Evolutionary conservation across 1,140 invertebrate species (phyloP).

Genomic region (Parapsyche elsis): DNA sequence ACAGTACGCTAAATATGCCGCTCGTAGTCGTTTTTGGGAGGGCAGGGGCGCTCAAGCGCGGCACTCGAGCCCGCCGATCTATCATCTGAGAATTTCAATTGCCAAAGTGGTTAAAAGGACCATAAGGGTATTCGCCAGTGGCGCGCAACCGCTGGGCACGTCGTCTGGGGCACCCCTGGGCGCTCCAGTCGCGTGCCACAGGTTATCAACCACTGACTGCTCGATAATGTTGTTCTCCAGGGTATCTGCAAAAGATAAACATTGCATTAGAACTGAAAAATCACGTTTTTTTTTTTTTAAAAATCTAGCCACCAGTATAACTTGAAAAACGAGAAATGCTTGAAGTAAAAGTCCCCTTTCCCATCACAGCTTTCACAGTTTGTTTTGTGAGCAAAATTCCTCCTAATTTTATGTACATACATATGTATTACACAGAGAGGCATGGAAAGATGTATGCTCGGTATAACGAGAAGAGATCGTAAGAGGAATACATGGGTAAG

Average conservation of each 20-base stretch:
- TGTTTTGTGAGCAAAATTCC: no score
- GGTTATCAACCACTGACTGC: constrained; percentile 52
- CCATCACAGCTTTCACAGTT: no score
- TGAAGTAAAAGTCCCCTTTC: no score
- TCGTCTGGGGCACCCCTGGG: constrained; percentile 43
- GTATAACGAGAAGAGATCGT: no score
- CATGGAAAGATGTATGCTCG: no score
- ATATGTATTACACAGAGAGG: no score
- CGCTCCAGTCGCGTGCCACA: constrained; percentile 49
- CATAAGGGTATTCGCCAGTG: background rate
- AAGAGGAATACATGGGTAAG: no score
- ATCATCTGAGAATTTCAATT: constrained; percentile 15
- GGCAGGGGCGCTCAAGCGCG: background rate
- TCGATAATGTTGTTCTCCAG: constrained; percentile 52
- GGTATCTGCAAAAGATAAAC: constrained; percentile 45
- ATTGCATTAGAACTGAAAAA: no score
- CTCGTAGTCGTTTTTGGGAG: background rate
- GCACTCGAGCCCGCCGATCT: background rate
- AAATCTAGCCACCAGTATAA: no score
- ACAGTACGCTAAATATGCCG: background rate
- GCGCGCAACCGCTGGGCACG: constrained; percentile 13
- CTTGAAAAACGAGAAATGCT: no score
- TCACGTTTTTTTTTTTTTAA: no score
- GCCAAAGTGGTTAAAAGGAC: background rate
- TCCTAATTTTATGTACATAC: no score